These are phyloP conservation scores for Conopomorpha cramerella DNA, from an alignment of 1,140 invertebrate genomes.

Conservation along the genomic window DNA sequence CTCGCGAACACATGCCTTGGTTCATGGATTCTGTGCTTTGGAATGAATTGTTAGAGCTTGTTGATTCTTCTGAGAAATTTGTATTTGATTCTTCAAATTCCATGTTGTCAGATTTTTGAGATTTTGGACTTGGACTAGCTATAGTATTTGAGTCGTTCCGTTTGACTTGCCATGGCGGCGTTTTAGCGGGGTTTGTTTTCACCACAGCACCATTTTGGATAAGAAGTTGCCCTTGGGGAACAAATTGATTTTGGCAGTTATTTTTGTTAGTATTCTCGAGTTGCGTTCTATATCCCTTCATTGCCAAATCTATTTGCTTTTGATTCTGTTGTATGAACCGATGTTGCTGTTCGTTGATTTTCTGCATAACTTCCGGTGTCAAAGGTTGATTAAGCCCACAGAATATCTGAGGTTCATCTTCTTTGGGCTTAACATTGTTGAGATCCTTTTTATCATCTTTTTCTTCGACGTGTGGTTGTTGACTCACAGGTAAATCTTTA, in stretches of 20 bases:
- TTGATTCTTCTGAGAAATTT: slow-evolving; percentile 26
- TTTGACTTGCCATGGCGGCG: slow-evolving; percentile 68
- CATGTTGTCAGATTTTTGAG: slow-evolving; percentile 26
- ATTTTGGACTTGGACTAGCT: slow-evolving; percentile 31
- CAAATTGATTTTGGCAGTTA: slow-evolving; percentile 34
- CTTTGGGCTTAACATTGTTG: slow-evolving; percentile 20
- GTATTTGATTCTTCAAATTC: slow-evolving; percentile 33
- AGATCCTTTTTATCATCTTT: slow-evolving; percentile 39
- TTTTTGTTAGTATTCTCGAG: slow-evolving; percentile 34
- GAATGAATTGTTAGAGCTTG: slow-evolving; percentile 20
- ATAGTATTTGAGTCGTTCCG: slow-evolving; percentile 28
- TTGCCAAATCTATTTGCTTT: slow-evolving; percentile 57
- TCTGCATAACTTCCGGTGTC: slow-evolving; percentile 62
- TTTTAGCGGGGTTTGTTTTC: slow-evolving; percentile 54
- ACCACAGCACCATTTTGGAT: slow-evolving; percentile 51
- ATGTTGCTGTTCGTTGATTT: slow-evolving; percentile 64
- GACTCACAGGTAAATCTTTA: slow-evolving; percentile 20
- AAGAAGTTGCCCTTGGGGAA: slow-evolving; percentile 46
- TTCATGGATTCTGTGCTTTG: slow-evolving; percentile 26
- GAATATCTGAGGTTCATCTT: slow-evolving; percentile 45
- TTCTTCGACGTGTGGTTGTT: slow-evolving; percentile 18
- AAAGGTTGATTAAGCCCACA: slow-evolving; percentile 48
- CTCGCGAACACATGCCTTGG: slow-evolving; percentile 64
- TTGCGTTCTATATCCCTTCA: slow-evolving; percentile 56
- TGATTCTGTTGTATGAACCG: slow-evolving; percentile 61